Evolutionary conservation across 2,113 vertebrate genomes (phyloP).

Genomic region (Odocoileus virginianus): DNA sequence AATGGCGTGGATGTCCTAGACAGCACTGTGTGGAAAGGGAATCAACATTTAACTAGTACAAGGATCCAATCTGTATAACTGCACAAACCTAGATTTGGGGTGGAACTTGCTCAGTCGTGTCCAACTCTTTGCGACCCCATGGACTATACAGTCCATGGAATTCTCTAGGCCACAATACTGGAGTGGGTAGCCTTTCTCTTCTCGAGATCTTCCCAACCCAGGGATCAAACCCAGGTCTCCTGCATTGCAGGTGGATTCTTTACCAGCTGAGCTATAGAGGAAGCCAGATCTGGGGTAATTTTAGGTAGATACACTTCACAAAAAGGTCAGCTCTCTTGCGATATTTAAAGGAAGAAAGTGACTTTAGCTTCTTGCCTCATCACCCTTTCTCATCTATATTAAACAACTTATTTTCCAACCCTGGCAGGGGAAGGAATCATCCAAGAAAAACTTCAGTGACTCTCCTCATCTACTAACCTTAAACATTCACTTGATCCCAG

Average conservation of each 20-base stretch:
- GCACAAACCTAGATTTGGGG: neutral
- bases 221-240: neutral
- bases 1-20: neutral
- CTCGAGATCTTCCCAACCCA: neutral
- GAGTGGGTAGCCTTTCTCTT: neutral
- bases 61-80: fast-evolving
- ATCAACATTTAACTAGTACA: neutral
- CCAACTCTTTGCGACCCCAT: neutral
- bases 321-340: neutral
- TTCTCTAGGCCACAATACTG: neutral
- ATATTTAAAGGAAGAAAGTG: neutral
- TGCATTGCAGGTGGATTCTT: neutral
- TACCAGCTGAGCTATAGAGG: neutral
- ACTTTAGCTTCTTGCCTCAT: neutral
- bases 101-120: neutral
- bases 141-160: neutral
- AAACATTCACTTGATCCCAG: neutral
- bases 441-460: neutral
- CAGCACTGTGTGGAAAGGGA: neutral
- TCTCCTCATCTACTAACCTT: neutral
- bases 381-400: neutral
- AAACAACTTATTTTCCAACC: no score
- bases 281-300: neutral
- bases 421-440: neutral
- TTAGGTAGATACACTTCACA: neutral